Percentiles rank a stretch among this genome's conserved stretches.
phyloP scores from a whole-genome alignment of 2,113 vertebrate genomes.

The Emydura subglobosa region DNA sequence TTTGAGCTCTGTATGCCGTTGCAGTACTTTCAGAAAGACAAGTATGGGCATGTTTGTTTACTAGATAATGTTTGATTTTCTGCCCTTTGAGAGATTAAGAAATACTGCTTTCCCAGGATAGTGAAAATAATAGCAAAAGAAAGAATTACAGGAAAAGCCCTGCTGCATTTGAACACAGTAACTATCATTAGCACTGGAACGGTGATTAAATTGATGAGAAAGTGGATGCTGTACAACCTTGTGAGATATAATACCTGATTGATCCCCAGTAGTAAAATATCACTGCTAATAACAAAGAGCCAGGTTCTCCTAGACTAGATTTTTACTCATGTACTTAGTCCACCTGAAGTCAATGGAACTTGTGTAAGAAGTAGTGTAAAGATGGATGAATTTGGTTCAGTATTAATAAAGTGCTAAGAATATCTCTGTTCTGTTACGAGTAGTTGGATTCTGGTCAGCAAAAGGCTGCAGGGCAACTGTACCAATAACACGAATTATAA shows the following conservation, averaged over 20 bases:
- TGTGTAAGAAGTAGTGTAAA: neutral
- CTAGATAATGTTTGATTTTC: neutral
- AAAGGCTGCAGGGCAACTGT: neutral
- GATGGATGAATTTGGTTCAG: neutral
- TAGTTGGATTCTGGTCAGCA: neutral
- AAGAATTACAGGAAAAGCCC: neutral
- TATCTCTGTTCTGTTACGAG: neutral
- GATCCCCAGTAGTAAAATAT: neutral
- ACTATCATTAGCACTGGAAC: neutral
- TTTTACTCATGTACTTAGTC: neutral
- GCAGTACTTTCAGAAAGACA: slow-evolving; percentile 4
- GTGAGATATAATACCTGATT: neutral
- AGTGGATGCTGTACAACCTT: neutral
- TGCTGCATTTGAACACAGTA: neutral
- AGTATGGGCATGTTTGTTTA: slow-evolving; percentile 66
- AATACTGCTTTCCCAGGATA: slow-evolving; percentile 17
- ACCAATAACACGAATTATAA: neutral
- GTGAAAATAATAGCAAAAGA: neutral
- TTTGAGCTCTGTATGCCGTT: neutral
- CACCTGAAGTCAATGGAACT: neutral
- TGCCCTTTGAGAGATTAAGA: neutral
- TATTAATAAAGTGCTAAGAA: neutral
- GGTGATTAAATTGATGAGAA: fast-evolving
- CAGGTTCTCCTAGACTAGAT: neutral
- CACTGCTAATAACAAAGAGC: neutral